These are phyloP conservation scores for Venusia cambrica DNA, from an alignment of 2,888 invertebrate genomes.

Conservation along the genomic window DNA sequence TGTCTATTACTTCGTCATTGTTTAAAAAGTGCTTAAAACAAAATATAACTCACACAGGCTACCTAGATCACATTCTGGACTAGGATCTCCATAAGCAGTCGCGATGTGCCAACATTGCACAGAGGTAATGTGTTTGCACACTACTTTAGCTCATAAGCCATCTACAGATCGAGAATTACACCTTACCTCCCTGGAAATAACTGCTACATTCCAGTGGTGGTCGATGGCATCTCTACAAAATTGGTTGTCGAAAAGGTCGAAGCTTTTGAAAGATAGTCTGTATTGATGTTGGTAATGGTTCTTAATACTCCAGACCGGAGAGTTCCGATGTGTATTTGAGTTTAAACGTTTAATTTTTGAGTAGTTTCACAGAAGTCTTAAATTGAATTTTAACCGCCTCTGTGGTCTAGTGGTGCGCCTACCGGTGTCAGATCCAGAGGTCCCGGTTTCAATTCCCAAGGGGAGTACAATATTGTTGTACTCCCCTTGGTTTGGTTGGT, in stretches of 20 bases:
- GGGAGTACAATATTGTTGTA: no score
- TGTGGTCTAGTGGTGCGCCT: no score
- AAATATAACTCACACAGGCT: background rate
- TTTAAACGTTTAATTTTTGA: no score
- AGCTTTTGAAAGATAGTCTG: slow-evolving; percentile 24
- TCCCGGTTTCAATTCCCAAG: no score
- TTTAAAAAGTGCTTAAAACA: no score
- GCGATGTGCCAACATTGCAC: slow-evolving; percentile 36
- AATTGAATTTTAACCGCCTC: no score
- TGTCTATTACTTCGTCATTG: no score
- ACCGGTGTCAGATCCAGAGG: no score
- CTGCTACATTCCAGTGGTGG: slow-evolving; percentile 7
- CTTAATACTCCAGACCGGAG: slow-evolving; percentile 33
- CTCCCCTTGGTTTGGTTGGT: no score
- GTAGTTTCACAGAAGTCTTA: no score
- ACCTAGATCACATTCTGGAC: slow-evolving; percentile 18
- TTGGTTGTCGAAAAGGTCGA: slow-evolving; percentile 43
- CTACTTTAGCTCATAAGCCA: slow-evolving; percentile 28
- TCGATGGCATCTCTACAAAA: slow-evolving; percentile 42
- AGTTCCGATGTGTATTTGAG: slow-evolving; percentile 21
- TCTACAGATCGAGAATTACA: slow-evolving; percentile 5
- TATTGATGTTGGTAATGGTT: slow-evolving; percentile 41
- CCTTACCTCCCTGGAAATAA: slow-evolving; percentile 7
- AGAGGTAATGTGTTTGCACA: slow-evolving; percentile 55
- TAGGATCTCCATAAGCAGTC: slow-evolving; percentile 37